phyloP scores from a whole-genome alignment of 2,113 vertebrate species.

The Xyrauchen texanus region DNA sequence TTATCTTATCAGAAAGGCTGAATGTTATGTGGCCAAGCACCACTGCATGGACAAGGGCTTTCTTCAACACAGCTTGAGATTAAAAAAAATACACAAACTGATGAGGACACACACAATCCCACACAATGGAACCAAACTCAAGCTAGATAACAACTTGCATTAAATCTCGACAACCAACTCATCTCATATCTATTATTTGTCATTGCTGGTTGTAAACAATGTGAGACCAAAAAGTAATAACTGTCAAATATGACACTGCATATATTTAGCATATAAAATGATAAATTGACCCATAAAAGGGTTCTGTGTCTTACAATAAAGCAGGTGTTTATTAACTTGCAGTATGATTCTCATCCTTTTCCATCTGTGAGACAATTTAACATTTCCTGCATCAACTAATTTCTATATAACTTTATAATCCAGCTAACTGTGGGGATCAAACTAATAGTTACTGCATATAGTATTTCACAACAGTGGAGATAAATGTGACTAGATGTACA shows the following conservation, averaged over 20 bases:
- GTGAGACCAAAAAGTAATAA: background rate
- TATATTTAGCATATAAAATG: constrained; percentile 15
- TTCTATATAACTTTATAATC: constrained; percentile 7
- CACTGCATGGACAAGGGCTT: background rate
- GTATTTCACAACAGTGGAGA: background rate
- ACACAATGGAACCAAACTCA: background rate
- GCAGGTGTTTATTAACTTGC: constrained; percentile 23
- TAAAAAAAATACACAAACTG: background rate
- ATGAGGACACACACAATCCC: background rate
- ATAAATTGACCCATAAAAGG: constrained; percentile 15
- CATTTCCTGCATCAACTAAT: background rate
- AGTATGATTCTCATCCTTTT: constrained; percentile 13
- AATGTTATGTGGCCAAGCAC: background rate
- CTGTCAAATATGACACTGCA: background rate
- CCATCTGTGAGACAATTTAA: constrained; percentile 10
- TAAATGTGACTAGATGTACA: background rate
- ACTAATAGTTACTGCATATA: background rate
- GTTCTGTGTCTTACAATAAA: background rate
- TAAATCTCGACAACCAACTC: constrained; percentile 15
- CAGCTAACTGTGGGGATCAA: background rate
- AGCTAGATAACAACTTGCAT: constrained; percentile 19
- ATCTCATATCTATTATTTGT: constrained; percentile 1
- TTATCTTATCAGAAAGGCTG: constrained; percentile 31
- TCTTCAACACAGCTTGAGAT: constrained; percentile 4
- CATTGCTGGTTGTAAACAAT: background rate